phyloP scores from a whole-genome alignment of 2,113 vertebrate genomes.

The Catharus fuscescens region DNA sequence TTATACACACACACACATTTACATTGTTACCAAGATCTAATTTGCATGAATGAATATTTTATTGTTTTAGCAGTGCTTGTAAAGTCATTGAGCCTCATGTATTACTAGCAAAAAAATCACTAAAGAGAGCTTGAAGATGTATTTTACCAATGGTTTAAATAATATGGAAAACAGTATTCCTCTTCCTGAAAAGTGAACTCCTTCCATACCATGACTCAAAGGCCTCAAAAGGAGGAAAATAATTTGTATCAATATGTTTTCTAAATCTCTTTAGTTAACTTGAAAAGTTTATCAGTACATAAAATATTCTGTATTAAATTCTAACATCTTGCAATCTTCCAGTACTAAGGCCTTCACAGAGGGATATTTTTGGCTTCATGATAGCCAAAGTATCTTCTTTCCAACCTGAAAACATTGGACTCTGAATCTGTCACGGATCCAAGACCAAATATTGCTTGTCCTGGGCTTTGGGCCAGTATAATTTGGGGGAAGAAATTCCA shows the following conservation, averaged over 20 bases:
- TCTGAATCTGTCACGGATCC: neutral
- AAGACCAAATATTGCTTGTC: conserved; percentile 34
- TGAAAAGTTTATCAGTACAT: conserved; percentile 26
- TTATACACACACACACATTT: neutral
- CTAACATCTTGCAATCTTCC: neutral
- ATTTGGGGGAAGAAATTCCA: conserved; percentile 46
- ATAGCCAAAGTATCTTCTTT: conserved; percentile 27
- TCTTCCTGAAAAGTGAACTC: neutral
- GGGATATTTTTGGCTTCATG: conserved; percentile 17
- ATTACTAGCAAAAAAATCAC: neutral
- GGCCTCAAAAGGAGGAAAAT: neutral
- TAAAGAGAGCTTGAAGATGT: neutral
- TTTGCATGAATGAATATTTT: neutral
- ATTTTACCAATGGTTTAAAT: conserved; percentile 9
- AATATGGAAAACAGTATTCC: neutral
- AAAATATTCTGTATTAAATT: neutral
- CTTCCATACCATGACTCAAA: neutral
- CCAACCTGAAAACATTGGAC: conserved; percentile 20
- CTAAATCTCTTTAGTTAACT: conserved; percentile 11
- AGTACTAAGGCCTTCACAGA: neutral
- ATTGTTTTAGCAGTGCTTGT: neutral
- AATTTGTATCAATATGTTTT: neutral
- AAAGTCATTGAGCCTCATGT: neutral
- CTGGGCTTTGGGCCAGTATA: conserved; percentile 15
- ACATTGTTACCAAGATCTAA: neutral